Evolutionary conservation across 2,888 invertebrate species (phyloP).

Genomic region (Eristalis arbustorum): DNA sequence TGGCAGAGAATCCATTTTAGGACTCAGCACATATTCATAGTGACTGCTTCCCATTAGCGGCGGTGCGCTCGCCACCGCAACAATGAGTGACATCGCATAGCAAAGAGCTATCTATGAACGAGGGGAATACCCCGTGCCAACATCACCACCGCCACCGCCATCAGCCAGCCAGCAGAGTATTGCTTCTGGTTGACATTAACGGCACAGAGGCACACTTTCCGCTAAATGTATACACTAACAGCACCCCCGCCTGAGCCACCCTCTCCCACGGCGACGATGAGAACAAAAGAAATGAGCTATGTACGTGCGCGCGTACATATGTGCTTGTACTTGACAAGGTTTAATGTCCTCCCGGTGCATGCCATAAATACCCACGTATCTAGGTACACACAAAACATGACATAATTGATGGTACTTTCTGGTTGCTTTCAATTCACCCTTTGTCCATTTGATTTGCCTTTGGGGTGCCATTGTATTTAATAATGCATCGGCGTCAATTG

Average conservation of each 20-base stretch:
- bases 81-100: constrained; percentile 12
- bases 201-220: constrained; percentile 24
- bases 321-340: constrained; percentile 38
- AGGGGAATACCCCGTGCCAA: neutral
- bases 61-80: neutral
- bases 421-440: neutral
- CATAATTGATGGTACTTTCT: constrained; percentile 20
- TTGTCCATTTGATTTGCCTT: neutral
- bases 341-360: constrained; percentile 59
- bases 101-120: constrained; percentile 12
- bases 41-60: neutral
- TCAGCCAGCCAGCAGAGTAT: neutral
- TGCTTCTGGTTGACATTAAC: constrained; percentile 41
- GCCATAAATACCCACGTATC: constrained; percentile 13
- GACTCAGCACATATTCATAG: constrained; percentile 13
- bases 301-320: neutral
- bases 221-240: constrained; percentile 19
- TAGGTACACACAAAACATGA: neutral
- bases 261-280: neutral
- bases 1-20: constrained; percentile 25
- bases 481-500: neutral
- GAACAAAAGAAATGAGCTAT: constrained; percentile 30
- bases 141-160: neutral
- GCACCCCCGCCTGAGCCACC: neutral
- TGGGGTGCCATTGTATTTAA: neutral